Evolutionary conservation across 2,113 vertebrate genomes (phyloP).

Genomic region (Sialia sialis): DNA sequence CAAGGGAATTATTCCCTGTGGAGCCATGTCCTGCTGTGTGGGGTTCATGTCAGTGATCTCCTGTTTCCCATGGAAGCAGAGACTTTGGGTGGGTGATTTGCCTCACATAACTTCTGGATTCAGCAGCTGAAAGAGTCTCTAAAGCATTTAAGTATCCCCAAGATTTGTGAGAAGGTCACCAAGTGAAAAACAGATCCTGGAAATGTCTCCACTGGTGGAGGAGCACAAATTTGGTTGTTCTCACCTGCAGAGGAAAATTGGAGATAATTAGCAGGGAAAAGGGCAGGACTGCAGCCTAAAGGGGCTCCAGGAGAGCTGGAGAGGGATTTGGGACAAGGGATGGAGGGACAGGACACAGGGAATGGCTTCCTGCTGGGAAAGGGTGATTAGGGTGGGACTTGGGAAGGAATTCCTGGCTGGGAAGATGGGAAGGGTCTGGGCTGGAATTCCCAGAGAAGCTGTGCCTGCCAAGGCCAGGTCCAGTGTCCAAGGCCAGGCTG

Average conservation of each 20-base stretch:
- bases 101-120: neutral
- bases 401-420: rapidly evolving
- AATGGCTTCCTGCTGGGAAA: neutral
- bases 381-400: rapidly evolving
- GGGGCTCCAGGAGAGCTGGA: neutral
- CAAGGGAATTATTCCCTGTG: neutral
- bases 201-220: neutral
- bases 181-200: neutral
- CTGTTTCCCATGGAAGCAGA: neutral
- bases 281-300: neutral
- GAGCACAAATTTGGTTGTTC: neutral
- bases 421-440: rapidly evolving
- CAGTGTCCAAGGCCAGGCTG: neutral
- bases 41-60: neutral
- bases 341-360: neutral
- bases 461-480: neutral
- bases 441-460: rapidly evolving
- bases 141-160: neutral
- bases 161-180: neutral
- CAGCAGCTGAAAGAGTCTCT: neutral
- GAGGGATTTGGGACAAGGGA: rapidly evolving
- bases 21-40: rapidly evolving
- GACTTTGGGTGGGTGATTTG: neutral
- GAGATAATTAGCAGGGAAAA: neutral
- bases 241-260: neutral